Base-by-base conservation (phyloP, 2,113 vertebrate genomes). In the Muntiacus muntjak region DNA sequence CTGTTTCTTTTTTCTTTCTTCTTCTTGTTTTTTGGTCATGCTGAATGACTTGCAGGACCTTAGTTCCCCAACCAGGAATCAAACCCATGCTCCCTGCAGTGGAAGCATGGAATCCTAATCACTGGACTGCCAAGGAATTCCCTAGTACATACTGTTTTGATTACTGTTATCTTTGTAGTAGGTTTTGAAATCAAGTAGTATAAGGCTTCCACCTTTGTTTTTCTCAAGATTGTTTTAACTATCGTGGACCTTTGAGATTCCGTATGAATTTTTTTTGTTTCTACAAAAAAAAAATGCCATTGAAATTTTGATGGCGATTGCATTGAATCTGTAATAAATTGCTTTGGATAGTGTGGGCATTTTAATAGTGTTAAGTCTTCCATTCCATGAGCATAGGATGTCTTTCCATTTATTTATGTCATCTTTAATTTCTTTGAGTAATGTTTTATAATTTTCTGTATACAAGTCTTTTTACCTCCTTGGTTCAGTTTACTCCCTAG, bases 341-440 rank as follows among this genome's bases (percentile, higher is more conserved):
- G 30, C 74, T 67, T 95, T 83, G 52, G 52, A 28, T 67, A 79
- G 43, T 67, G 11, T 54, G 85, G 52, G 58, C 76, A 36, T 88
- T 74, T 83, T 88, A 74, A 55, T 43, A 82, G 26, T 84, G 52
- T 52, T 43, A 64, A 64, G n/a, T 62, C 54, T 93, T 93, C 36
- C 28, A 95, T 2, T 19, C 14, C 26, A 71, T 6, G 17, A 82
- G 57, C 76, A n/a, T 57, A 25, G 14, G 14, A 25, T 57, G 33
- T 87, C 33, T 81, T 92, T 81, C 83, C 13, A 58, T 71, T 91
- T 81, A 71, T 57, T 60, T 74, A 5, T 88, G 16, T 81, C 21
- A n/a, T 88, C 71, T 71, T 92, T 82, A 82, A 50, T 92, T 92
- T 92, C 33, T 95, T 82, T 83, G 40, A 83, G 95, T 71, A 45